Percentiles rank a stretch among this genome's conserved stretches.
These are phyloP conservation scores for Ciconia maguari DNA, from an alignment of 2,113 vertebrate genomes.

Conservation along the genomic window DNA sequence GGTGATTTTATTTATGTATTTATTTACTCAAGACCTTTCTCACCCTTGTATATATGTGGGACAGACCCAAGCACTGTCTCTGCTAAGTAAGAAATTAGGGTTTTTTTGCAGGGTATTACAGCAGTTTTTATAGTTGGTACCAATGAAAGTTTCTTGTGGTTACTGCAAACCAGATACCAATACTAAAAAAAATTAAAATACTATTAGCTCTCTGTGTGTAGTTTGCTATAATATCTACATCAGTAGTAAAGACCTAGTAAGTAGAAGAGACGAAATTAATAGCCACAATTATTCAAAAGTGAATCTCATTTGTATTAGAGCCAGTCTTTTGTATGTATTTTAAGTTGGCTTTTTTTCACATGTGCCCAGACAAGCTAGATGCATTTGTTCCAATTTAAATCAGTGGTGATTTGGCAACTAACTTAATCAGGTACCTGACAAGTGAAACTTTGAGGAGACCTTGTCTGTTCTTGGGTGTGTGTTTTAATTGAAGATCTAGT, in stretches of 20 bases:
- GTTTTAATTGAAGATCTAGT: neutral
- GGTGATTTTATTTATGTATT: neutral
- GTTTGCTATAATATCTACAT: neutral
- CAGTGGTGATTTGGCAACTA: neutral
- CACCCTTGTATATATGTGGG: neutral
- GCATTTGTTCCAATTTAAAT: neutral
- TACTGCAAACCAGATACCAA: neutral
- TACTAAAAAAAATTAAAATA: neutral
- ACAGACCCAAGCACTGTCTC: neutral
- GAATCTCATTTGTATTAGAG: neutral
- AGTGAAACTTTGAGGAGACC: neutral
- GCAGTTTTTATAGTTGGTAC: neutral
- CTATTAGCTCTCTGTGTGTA: neutral
- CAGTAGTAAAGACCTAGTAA: neutral
- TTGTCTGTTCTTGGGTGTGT: neutral
- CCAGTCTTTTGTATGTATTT: neutral
- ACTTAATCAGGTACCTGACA: neutral
- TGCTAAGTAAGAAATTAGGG: neutral
- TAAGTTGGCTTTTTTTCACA: neutral
- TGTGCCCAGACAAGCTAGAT: neutral
- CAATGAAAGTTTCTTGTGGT: neutral
- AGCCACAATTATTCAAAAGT: neutral
- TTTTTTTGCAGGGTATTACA: neutral
- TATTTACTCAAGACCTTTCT: neutral
- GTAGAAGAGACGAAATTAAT: neutral